Base-by-base conservation (phyloP, 30 jellyfish, hydroid and myxozoan species). In the Morbakka virulenta region DNA sequence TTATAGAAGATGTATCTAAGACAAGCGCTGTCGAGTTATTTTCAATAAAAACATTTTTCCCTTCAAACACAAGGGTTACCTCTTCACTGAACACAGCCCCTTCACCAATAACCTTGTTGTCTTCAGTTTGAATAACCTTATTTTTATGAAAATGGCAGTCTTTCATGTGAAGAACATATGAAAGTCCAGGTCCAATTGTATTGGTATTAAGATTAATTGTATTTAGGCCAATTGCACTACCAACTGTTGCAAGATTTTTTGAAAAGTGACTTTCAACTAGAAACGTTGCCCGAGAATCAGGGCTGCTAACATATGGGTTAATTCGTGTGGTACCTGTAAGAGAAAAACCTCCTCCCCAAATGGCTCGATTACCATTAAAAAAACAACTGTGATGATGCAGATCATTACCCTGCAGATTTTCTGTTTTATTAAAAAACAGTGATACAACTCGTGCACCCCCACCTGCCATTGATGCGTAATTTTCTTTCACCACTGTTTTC, bases 401-500 rank as follows among this genome's bases (percentile, higher is more conserved):
- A n/a, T n/a, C n/a, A n/a, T n/a, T n/a, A 21, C 86, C 96, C n/a
- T n/a, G n/a, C n/a, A n/a, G n/a, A n/a, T n/a, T n/a, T n/a, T n/a
- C n/a, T n/a, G n/a, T n/a, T n/a, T n/a, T n/a, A n/a, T n/a, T n/a
- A n/a, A n/a, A n/a, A n/a, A n/a, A n/a, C n/a, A n/a, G n/a, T n/a
- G n/a, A n/a, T n/a, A n/a, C n/a, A 61, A 67, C 51, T 24, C 96
- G 69, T 2, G 69, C 28, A 28, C 93, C 96, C 24, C 96, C 96
- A 62, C 96, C 96, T 13, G 63, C 96, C 51, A 77, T 65, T 0
- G 34, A 1, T 9, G 93, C 96, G 2, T 2, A 25, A 63, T 87
- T 87, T 26, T 65, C 36, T 35, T 2, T 20, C 64, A 87, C 79
- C 72, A 3, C 48, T 21, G 92, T 25, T 14, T 69, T 24, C 31